Evolutionary conservation across 1,140 invertebrate species (phyloP), one percentile per base, ranked within the genome.

Genomic region (Drosophila hydei): DNA sequence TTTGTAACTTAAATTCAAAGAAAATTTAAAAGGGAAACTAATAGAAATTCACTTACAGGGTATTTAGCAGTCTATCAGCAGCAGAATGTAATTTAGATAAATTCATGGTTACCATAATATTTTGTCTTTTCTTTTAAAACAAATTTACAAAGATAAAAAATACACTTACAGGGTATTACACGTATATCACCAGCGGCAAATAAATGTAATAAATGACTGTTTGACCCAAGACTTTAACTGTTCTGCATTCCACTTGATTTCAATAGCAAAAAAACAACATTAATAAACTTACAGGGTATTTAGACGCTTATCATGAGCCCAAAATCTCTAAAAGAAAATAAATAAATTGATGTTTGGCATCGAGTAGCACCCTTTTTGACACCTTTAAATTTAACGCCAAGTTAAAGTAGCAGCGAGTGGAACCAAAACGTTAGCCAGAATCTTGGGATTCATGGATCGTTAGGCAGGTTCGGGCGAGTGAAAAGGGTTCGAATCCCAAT

Each of bases 401-500:
- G 21, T 73, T 68, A 73, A 56, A 64, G 61, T 42, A 1, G 6
- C 38, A 1, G 38, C n/a, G n/a, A 5, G 19, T 30, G 3, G 1
- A 4, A 19, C 43, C 21, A 23, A 60, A 43, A 27, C 33, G 55
- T 25, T 8, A 12, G 21, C 6, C 55, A 45, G 54, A 38, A 33
- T 19, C 4, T 2, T 11, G 8, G 14, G n/a, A 19, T 50, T 54
- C 73, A 85, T 47, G 81, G 62, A 55, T 80, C 81, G 76, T 87
- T 84, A 74, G 54, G 58, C 77, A 77, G 8, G 27, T 6, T 27
- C 9, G 6, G 30, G 30, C 43, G 3, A 3, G 18, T 7, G 16
- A 9, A 12, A 45, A 4, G 4, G 18, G 1, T 45, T 47, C 7
- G 40, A 19, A 8, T 6, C 5, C 0, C 1, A 9, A 12, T n/a